phyloP scores from a whole-genome alignment of 2,797 vertebrate genomes.

The Tragelaphus oryx region DNA sequence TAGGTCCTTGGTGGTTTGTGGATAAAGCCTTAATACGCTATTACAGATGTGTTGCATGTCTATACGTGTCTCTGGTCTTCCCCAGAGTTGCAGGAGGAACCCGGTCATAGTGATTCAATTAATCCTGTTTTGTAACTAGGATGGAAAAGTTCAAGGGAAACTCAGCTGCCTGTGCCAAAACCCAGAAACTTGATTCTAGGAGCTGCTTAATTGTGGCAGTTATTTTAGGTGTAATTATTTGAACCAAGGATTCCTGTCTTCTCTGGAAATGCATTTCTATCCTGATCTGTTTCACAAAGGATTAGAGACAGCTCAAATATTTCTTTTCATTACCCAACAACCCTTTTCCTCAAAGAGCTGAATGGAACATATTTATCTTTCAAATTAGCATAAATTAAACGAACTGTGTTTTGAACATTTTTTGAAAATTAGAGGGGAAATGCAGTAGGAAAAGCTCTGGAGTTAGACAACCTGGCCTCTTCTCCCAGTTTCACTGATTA shows the following conservation, averaged over 20 bases:
- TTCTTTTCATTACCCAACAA: constrained; percentile 41
- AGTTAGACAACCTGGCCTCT: background rate
- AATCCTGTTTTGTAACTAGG: constrained; percentile 41
- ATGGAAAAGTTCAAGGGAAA: constrained; percentile 44
- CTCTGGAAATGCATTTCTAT: constrained; percentile 42
- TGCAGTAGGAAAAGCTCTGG: background rate
- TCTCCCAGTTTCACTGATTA: background rate
- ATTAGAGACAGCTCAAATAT: constrained; percentile 40
- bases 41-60: background rate
- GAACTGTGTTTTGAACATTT: constrained; percentile 40
- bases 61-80: background rate
- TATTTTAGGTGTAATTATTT: constrained; percentile 48
- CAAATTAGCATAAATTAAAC: constrained; percentile 50
- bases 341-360: background rate
- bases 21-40: background rate
- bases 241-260: constrained; percentile 34
- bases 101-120: constrained; percentile 23
- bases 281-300: constrained; percentile 12
- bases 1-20: background rate
- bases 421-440: constrained; percentile 10
- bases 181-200: constrained; percentile 11
- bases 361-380: constrained; percentile 51
- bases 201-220: constrained; percentile 15
- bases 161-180: background rate
- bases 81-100: background rate